Percentiles rank a stretch among this genome's conserved stretches.
phyloP scores from a whole-genome alignment of 1,140 invertebrate species.

The Brachionus manjavacas region DNA sequence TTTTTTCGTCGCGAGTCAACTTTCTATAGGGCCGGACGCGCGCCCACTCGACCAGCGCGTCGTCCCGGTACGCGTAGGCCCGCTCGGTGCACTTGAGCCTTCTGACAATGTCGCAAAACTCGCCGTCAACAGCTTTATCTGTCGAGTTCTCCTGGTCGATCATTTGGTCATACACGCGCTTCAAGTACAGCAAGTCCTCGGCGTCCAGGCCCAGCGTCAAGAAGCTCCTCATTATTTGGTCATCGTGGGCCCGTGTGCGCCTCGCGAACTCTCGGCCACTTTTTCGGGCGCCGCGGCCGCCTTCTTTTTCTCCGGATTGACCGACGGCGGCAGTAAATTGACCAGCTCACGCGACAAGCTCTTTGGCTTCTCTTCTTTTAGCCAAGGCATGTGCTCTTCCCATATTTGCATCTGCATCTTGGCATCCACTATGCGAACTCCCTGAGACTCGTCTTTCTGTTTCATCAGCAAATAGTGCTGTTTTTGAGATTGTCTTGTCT shows the following conservation, averaged over 20 bases:
- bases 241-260: not conserved
- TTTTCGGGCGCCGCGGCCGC: not conserved
- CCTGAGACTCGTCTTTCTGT: not conserved
- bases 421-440: not conserved
- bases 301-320: not conserved
- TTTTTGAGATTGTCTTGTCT: slow-evolving; percentile 23
- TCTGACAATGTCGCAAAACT: not conserved
- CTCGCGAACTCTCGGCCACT: not conserved
- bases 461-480: slow-evolving; percentile 1
- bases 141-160: slow-evolving; percentile 67
- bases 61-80: not conserved
- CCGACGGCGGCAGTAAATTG: slow-evolving; percentile 22
- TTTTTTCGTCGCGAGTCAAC: not conserved
- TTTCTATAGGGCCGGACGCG: not conserved
- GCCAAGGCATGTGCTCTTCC: slow-evolving; percentile 41
- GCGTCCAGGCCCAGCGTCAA: slow-evolving; percentile 66
- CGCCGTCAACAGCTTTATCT: not conserved
- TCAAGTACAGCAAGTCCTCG: slow-evolving; percentile 77
- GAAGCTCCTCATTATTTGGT: not conserved
- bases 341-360: slow-evolving; percentile 12
- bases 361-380: not conserved
- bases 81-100: not conserved
- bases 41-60: not conserved
- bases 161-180: slow-evolving; percentile 72
- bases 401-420: slow-evolving; percentile 10